Base-by-base conservation (phyloP, 1,140 invertebrate genomes). In the Drosophila gunungcola region DNA sequence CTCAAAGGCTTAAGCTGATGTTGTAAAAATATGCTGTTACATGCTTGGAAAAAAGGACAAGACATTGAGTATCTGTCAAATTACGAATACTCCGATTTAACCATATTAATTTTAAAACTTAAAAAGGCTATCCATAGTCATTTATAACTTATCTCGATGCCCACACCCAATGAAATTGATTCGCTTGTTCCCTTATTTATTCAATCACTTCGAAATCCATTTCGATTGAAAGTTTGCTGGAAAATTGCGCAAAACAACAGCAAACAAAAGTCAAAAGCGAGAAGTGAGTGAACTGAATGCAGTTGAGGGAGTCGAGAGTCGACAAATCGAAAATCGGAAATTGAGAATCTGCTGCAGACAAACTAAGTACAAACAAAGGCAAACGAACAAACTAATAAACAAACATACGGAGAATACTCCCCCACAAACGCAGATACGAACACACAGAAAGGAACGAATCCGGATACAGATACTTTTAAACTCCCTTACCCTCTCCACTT, bases 321-420 rank as follows among this genome's bases (percentile, higher is more conserved):
- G 75, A 80, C 76, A 89, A 88, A 89, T 88, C 79, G 80, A 88
- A 89, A 88, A 89, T 88, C 72, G 80, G 62, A 84, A 88, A 84
- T 78, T 84, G 84, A 89, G 80, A 62, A 65, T 82, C 74, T 52
- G 69, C 78, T 68, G 73, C 72, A 42, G 53, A 55, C 56, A 62
- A 39, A 41, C 49, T 60, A 3, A 10, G 34, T 21, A 62, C n/a
- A 58, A 21, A 36, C 32, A 48, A 32, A 42, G 11, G 36, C 58
- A 64, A 21, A 21, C 16, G 16, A 21, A 21, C 16, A 21, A 52
- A 52, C 60, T 43, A 64, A 36, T 27, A 12, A 16, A 48, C 16
- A 38, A 34, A 29, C 21, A 38, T 16, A 29, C 1, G 21, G 12
- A n/a, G 27, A 53, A 45, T 32, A 32, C 73, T 55, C 73, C 54